These are phyloP conservation scores for Rhinolophus sinicus DNA, from an alignment of 2,113 vertebrate genomes.

Conservation along the genomic window DNA sequence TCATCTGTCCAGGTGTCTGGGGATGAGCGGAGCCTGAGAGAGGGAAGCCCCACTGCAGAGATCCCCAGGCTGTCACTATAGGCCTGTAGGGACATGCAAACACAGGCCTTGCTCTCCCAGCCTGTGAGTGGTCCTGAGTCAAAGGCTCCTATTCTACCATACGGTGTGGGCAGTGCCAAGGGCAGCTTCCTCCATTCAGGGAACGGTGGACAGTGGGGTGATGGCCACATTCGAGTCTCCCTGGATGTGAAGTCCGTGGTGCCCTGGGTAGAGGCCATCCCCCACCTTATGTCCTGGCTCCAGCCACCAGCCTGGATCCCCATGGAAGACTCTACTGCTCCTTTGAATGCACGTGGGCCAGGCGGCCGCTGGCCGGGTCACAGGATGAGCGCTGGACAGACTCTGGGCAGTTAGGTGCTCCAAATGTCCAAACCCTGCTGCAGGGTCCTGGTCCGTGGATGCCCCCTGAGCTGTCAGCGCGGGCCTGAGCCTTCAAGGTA, in stretches of 20 bases:
- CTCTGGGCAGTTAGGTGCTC: neutral
- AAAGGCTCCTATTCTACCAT: neutral
- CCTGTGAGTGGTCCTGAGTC: neutral
- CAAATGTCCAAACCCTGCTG: neutral
- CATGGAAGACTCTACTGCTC: neutral
- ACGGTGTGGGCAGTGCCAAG: neutral
- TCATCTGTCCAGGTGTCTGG: neutral
- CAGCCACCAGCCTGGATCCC: neutral
- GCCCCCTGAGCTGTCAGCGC: accelerated
- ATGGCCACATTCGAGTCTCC: neutral
- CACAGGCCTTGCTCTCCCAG: neutral
- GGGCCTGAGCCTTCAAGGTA: neutral
- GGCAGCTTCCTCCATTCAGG: neutral
- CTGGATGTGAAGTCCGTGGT: neutral
- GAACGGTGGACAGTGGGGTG: neutral
- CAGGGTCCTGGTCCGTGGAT: neutral
- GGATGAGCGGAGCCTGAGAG: neutral
- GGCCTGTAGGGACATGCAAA: neutral
- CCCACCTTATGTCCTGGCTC: neutral
- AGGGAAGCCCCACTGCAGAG: neutral
- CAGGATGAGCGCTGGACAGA: neutral
- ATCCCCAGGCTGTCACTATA: neutral
- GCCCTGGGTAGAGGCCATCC: neutral
- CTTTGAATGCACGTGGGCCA: neutral
- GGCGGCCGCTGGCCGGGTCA: neutral